A percentile compares a stretch with the other conserved stretches of the same genome.
phyloP scores from a whole-genome alignment of 2,888 invertebrate species.

The Thera obeliscata region DNA sequence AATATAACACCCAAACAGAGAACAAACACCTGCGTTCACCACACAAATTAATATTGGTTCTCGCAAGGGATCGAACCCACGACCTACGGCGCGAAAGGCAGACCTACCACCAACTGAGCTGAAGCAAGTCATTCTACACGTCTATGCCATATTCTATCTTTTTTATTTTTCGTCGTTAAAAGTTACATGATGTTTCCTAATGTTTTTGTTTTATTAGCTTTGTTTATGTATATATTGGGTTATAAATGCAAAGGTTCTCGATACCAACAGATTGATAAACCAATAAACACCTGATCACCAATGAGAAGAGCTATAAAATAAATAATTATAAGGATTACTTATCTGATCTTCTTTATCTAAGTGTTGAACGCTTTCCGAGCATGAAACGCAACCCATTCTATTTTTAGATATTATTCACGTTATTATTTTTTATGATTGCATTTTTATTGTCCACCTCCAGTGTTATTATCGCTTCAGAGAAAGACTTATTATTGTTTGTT shows the following conservation, averaged over 20 bases:
- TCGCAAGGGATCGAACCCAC: no score
- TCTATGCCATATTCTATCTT: no score
- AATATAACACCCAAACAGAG: no score
- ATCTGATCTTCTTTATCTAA: no score
- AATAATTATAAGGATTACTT: background rate
- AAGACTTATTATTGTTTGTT: slow-evolving; percentile 6
- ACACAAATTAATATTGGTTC: no score
- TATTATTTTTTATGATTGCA: background rate
- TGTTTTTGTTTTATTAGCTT: background rate
- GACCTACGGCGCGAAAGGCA: no score
- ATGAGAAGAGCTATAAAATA: background rate
- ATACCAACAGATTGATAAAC: background rate
- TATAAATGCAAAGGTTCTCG: background rate
- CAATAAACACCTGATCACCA: background rate
- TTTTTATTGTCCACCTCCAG: background rate
- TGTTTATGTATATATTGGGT: background rate
- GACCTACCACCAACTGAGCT: no score
- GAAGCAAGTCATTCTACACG: no score
- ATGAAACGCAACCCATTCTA: background rate
- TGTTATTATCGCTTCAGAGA: slow-evolving; percentile 14
- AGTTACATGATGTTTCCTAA: background rate
- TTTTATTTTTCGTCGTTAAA: no score
- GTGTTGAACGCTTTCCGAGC: background rate
- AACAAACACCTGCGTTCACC: no score
- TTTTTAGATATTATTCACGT: background rate